Evolutionary conservation across 2,797 vertebrate species (phyloP), one percentile per base, ranked within the genome.

Genomic region (Morus bassanus): DNA sequence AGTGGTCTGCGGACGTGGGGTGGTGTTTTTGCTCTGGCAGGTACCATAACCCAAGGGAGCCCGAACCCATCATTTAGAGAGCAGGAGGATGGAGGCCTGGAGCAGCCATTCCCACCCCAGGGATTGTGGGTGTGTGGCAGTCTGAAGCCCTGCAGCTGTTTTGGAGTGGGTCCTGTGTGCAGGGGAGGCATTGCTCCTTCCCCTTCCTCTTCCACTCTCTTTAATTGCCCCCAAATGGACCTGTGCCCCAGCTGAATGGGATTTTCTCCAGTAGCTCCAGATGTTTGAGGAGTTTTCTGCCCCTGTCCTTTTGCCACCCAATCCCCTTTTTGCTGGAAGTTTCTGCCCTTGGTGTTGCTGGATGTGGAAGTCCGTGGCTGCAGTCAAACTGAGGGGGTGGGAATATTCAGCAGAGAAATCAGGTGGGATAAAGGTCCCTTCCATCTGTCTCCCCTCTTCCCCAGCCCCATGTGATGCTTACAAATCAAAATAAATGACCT

Each of bases 81-180:
- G 19, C 9, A 60, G n/a, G 46, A 48, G 54, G 22, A n/a, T 18
- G 28, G 57, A 78, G 41, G 16, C 11, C 28, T 64, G n/a, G 31
- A 85, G 37, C 51, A 80, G 56, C 25, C 22, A 31, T 76, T 79
- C 4, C 50, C 12, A 7, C 45, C 15, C 25, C 46, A 57, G 50
- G 22, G 37, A 21, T 18, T 48, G 28, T 0, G 1, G 37, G 18
- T 46, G n/a, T 2, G 1, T 8, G 61, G 57, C 35, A 64, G 13
- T 18, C 45, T 41, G 53, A 68, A 91, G 46, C 31, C 21, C 70
- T 72, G 61, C 13, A 18, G 37, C 37, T 82, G 23, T 61, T 85
- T 21, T 18, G 60, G 50, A 57, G 59, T 2, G 50, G 74, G 48
- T 69, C 89, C 31, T 35, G 12, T 48, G 33, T 33, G 21, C 0